Conservation (phyloP, 2,113 vertebrate genomes). For the Brienomyrus longianalis region DNA sequence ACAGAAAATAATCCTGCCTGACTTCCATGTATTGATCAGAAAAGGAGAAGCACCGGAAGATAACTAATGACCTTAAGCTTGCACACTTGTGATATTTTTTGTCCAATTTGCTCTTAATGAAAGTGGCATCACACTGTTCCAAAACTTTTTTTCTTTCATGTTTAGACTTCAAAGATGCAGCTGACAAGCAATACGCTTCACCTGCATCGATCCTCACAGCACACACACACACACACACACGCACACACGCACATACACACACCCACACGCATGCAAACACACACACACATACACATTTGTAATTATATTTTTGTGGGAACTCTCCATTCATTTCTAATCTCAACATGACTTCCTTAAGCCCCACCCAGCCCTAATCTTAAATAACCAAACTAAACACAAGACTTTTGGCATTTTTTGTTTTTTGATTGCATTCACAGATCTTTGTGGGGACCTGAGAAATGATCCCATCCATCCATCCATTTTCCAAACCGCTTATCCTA, state of each 20-base stretch:
- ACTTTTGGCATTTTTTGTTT: too few relatives aligned
- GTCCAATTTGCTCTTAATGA: slow-evolving; percentile 35
- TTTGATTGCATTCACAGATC: too few relatives aligned
- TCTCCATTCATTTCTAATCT: too few relatives aligned
- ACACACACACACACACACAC: neutral
- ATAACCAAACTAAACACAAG: too few relatives aligned
- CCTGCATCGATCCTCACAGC: slow-evolving; percentile 19
- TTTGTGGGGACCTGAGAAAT: too few relatives aligned
- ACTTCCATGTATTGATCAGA: neutral
- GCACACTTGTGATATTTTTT: slow-evolving; percentile 23
- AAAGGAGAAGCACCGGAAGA: slow-evolving; percentile 25
- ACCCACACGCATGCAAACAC: rapidly evolving
- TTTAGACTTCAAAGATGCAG: slow-evolving; percentile 31
- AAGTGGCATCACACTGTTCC: slow-evolving; percentile 38
- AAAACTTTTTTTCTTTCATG: slow-evolving; percentile 26
- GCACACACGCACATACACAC: neutral
- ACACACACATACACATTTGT: too few relatives aligned
- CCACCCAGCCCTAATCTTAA: too few relatives aligned
- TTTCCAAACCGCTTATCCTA: too few relatives aligned
- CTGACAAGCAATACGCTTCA: slow-evolving; percentile 23
- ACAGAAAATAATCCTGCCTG: neutral
- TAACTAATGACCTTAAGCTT: slow-evolving; percentile 35
- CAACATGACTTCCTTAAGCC: too few relatives aligned
- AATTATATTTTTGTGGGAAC: too few relatives aligned
- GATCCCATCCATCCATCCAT: too few relatives aligned